Percentiles rank a stretch among this genome's conserved stretches.
Evolutionary conservation across 92 coral and sea anemone species (phyloP).

Genomic region (Actinostola sp.): DNA sequence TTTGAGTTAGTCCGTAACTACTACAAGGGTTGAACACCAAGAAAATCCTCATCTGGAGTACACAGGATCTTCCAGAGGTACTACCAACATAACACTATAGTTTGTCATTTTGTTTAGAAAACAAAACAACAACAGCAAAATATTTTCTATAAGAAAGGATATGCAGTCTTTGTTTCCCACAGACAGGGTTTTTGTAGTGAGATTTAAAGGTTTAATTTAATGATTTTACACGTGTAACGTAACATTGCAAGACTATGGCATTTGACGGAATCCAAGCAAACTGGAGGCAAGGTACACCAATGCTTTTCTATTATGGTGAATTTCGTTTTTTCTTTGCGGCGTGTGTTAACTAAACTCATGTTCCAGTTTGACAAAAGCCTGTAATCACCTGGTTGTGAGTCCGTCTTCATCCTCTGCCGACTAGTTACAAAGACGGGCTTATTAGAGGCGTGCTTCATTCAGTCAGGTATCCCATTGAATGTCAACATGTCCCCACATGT

Average conservation of each 20-base stretch:
- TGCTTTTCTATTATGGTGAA: conserved; percentile 20
- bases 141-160: no score
- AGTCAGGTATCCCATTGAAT: conserved; percentile 33
- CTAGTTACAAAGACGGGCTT: conserved; percentile 24
- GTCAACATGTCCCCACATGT: conserved; percentile 11
- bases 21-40: not conserved
- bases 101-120: not conserved
- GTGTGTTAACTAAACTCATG: conserved; percentile 31
- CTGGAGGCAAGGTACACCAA: conserved; percentile 28
- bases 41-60: conserved; percentile 19
- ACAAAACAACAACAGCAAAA: no score
- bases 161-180: not conserved
- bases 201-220: conserved; percentile 2
- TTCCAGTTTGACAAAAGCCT: conserved; percentile 36
- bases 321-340: conserved; percentile 27
- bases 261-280: conserved; percentile 22
- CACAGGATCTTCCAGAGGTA: conserved; percentile 30
- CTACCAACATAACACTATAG: not conserved
- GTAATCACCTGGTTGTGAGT: conserved; percentile 10
- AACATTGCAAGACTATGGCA: conserved; percentile 23
- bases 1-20: not conserved
- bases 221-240: conserved; percentile 9
- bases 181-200: not conserved
- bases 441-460: conserved; percentile 22
- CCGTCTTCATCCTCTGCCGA: conserved; percentile 15